Evolutionary conservation across 2,888 invertebrate species (phyloP).

Genomic region (Serripes groenlandicus): DNA sequence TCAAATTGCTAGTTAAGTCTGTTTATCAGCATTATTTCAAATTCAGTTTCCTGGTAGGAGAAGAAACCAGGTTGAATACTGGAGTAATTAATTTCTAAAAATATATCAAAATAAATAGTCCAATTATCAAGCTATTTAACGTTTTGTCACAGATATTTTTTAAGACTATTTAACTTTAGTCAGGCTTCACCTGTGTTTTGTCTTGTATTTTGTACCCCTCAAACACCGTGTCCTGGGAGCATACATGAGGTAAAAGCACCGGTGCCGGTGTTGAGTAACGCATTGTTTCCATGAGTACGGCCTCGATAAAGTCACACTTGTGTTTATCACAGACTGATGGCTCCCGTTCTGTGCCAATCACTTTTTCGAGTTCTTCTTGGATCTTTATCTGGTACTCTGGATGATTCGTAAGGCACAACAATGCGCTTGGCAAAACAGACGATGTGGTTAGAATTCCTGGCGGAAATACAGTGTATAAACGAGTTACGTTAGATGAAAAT

Average conservation of each 20-base stretch:
- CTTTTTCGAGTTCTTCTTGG: background rate
- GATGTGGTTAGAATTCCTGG: slow-evolving; percentile 6
- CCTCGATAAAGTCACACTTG: slow-evolving; percentile 3
- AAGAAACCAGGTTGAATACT: too few relatives aligned
- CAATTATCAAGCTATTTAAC: too few relatives aligned
- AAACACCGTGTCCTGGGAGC: background rate
- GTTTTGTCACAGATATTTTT: too few relatives aligned
- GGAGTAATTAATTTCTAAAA: too few relatives aligned
- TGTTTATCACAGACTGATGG: background rate
- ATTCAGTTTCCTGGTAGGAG: too few relatives aligned
- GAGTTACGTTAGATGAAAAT: too few relatives aligned
- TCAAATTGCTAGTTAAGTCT: too few relatives aligned
- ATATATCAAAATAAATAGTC: too few relatives aligned
- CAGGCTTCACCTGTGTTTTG: background rate
- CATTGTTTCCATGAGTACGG: slow-evolving; percentile 15
- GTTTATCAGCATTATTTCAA: too few relatives aligned
- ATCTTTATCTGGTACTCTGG: slow-evolving; percentile 5
- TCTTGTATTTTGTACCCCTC: background rate
- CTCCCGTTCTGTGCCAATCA: background rate
- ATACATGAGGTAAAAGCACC: background rate
- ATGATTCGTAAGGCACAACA: background rate
- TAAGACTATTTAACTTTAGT: too few relatives aligned
- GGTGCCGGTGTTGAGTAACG: background rate
- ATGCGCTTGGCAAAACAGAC: background rate
- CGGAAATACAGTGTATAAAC: too few relatives aligned